Percentiles rank a stretch among this genome's conserved stretches.
Conservation (phyloP, 1,140 invertebrate genomes). For the Matsumurasca onukii region DNA sequence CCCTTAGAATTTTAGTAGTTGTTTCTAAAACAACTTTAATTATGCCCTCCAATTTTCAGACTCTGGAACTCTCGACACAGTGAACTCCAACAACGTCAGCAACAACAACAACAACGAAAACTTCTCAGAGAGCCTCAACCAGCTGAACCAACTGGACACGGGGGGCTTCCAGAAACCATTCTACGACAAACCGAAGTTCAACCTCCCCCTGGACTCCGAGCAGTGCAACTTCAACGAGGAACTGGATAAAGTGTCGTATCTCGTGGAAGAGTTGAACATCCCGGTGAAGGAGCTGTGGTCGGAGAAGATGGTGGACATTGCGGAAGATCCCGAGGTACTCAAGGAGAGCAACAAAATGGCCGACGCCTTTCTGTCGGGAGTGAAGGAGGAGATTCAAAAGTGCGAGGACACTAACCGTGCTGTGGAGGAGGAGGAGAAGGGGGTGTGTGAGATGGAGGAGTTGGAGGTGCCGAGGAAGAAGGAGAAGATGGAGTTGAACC, state of each 20-base stretch:
- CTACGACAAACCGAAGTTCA: conserved; percentile 60
- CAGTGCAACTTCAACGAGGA: conserved; percentile 35
- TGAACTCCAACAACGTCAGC: conserved; percentile 47
- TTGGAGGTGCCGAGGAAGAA: conserved; percentile 48
- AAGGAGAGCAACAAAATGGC: conserved; percentile 43
- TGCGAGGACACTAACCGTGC: conserved; percentile 31
- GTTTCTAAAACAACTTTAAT: conserved; percentile 4
- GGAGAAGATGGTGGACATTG: conserved; percentile 28
- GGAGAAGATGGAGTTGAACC: conserved; percentile 49
- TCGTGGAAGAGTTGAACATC: conserved; percentile 17
- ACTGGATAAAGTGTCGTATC: conserved; percentile 32
- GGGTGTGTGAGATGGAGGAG: conserved; percentile 34
- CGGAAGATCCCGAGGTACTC: conserved; percentile 19
- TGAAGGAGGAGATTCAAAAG: conserved; percentile 41
- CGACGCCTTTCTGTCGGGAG: conserved; percentile 46
- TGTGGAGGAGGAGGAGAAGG: conserved; percentile 34
- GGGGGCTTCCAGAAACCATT: conserved; percentile 56
- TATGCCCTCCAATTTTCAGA: conserved; percentile 25
- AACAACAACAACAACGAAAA: conserved; percentile 44
- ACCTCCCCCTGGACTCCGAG: conserved; percentile 46
- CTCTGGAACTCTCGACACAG: conserved; percentile 44
- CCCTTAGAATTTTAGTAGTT: no score
- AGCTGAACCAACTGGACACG: conserved; percentile 54
- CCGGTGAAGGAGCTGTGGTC: background rate
- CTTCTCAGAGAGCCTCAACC: conserved; percentile 37